These are phyloP conservation scores for Galbula dea DNA, from an alignment of 2,113 vertebrate species.

Conservation along the genomic window DNA sequence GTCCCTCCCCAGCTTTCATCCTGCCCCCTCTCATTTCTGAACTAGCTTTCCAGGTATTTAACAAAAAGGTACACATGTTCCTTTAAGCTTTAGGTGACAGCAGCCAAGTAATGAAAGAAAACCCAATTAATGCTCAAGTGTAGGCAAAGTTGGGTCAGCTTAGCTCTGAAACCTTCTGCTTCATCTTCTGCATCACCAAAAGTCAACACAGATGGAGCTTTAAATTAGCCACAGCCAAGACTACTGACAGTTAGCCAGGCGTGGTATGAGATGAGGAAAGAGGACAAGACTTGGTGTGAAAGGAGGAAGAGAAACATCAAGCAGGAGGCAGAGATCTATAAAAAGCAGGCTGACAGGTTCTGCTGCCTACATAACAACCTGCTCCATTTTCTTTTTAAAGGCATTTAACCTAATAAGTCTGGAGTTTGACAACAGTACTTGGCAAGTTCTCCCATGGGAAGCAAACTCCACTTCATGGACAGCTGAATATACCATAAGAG, in stretches of 20 bases:
- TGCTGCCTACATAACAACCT: not conserved
- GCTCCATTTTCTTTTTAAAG: not conserved
- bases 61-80: not conserved
- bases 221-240: not conserved
- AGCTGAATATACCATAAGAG: not conserved
- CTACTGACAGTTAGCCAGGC: not conserved
- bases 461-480: not conserved
- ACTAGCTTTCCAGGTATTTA: not conserved
- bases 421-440: not conserved
- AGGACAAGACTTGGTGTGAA: not conserved
- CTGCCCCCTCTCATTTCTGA: not conserved
- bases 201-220: conserved; percentile 5
- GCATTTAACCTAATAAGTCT: not conserved
- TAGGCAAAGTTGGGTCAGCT: not conserved
- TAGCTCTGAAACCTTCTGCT: not conserved
- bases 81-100: not conserved
- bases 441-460: not conserved
- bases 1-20: too few species aligned
- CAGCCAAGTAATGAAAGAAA: not conserved
- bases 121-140: not conserved
- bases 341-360: conserved; percentile 10
- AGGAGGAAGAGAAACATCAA: not conserved
- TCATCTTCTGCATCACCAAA: too few species aligned
- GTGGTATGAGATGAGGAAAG: not conserved
- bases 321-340: conserved; percentile 9